Conservation (phyloP, 2,888 invertebrate species). For the Neria commutata region DNA sequence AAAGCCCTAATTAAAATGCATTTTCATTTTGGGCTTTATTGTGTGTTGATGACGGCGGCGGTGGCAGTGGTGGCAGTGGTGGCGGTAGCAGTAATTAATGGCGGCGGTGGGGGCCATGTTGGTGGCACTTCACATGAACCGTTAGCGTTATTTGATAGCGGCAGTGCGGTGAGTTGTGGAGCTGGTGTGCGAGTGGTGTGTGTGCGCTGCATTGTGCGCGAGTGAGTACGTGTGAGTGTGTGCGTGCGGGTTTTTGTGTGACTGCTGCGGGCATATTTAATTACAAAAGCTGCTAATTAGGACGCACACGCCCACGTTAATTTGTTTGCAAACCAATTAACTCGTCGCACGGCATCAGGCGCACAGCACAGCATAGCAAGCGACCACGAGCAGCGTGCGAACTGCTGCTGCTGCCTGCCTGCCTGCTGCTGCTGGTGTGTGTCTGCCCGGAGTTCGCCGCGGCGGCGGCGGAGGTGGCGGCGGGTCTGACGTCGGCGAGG, state of each 20-base stretch:
- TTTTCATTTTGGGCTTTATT: slow-evolving; percentile 48
- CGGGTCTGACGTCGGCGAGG: no score
- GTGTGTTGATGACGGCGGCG: neutral
- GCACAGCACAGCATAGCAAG: slow-evolving; percentile 51
- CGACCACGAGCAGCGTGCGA: neutral
- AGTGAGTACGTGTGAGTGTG: slow-evolving; percentile 26
- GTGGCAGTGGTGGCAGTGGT: neutral
- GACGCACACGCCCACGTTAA: slow-evolving; percentile 60
- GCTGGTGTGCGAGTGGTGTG: slow-evolving; percentile 39
- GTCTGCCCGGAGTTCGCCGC: no score
- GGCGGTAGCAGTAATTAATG: no score
- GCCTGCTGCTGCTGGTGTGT: no score
- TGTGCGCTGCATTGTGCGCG: slow-evolving; percentile 21
- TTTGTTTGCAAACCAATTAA: slow-evolving; percentile 61
- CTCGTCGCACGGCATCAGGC: slow-evolving; percentile 57
- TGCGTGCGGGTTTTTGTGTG: slow-evolving; percentile 38
- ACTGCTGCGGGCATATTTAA: slow-evolving; percentile 60
- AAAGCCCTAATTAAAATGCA: slow-evolving; percentile 59
- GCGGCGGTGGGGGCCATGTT: neutral
- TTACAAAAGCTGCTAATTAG: slow-evolving; percentile 61
- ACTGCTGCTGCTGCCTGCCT: neutral
- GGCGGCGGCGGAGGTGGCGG: no score
- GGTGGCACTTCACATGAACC: slow-evolving; percentile 41
- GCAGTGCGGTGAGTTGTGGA: no score
- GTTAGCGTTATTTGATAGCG: no score